Evolutionary conservation across 92 coral and sea anemone genomes (phyloP).

Genomic region (Epizoanthus stellaris): DNA sequence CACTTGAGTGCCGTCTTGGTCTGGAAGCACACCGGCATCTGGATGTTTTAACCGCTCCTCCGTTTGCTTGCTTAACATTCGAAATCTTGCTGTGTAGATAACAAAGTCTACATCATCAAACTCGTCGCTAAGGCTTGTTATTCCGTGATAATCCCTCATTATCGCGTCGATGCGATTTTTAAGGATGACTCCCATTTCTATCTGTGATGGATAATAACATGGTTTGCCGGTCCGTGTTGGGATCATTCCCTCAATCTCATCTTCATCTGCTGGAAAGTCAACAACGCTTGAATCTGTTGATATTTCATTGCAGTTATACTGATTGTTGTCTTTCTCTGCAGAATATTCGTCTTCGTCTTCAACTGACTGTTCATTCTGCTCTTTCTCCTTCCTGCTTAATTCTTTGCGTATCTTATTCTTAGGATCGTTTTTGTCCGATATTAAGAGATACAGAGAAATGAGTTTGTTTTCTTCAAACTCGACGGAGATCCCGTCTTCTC

Average conservation of each 20-base stretch:
- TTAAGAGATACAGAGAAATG: conserved; percentile 16
- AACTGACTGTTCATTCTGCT: background rate
- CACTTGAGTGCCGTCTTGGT: conserved; percentile 21
- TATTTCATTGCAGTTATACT: too few relatives aligned
- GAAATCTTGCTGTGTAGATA: conserved; percentile 59
- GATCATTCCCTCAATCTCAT: conserved; percentile 21
- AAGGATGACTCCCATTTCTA: conserved; percentile 58
- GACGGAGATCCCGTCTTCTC: background rate
- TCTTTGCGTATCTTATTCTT: conserved; percentile 24
- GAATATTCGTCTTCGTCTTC: background rate
- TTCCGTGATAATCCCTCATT: conserved; percentile 54
- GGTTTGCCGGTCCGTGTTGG: conserved; percentile 48
- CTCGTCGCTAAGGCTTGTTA: conserved; percentile 37
- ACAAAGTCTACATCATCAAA: conserved; percentile 58
- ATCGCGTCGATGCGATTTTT: conserved; percentile 55
- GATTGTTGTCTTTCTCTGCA: conserved; percentile 3
- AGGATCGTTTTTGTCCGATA: conserved; percentile 21
- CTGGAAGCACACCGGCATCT: conserved; percentile 54
- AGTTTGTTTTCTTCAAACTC: conserved; percentile 10
- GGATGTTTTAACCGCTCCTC: conserved; percentile 60
- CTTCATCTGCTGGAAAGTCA: conserved; percentile 41
- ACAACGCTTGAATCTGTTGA: conserved; percentile 3
- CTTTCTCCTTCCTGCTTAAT: background rate
- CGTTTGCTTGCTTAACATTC: conserved; percentile 68
- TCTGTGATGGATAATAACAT: conserved; percentile 59